phyloP scores from a whole-genome alignment of 2,797 vertebrate species.

The Falco peregrinus region DNA sequence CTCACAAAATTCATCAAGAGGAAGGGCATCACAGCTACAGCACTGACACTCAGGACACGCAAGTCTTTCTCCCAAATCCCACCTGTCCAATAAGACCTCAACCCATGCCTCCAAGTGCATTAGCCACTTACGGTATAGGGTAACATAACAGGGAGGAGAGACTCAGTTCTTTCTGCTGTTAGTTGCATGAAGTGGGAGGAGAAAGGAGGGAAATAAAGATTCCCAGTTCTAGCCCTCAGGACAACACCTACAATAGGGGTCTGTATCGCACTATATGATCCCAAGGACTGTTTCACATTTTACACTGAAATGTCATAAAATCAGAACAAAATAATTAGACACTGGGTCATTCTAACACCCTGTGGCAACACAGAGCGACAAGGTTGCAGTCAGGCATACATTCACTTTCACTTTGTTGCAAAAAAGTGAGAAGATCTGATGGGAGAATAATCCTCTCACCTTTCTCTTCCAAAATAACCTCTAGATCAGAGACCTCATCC shows the following conservation, averaged over 20 bases:
- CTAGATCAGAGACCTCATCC: not conserved
- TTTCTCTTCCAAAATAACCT: not conserved
- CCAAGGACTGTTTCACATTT: not conserved
- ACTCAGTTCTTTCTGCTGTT: not conserved
- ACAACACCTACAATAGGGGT: accelerated
- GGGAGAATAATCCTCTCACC: too few relatives aligned
- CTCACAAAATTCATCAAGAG: not conserved
- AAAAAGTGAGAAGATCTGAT: not conserved
- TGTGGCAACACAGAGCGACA: not conserved
- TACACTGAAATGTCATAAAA: not conserved
- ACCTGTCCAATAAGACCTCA: not conserved
- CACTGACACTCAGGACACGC: not conserved
- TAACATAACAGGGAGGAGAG: not conserved
- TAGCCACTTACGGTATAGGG: not conserved
- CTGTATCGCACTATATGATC: not conserved
- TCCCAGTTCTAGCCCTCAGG: not conserved
- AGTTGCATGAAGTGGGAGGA: not conserved
- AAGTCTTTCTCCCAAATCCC: not conserved
- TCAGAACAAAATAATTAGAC: not conserved
- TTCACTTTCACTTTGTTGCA: not conserved
- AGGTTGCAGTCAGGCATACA: too few relatives aligned
- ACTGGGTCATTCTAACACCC: not conserved
- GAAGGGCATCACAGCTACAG: not conserved
- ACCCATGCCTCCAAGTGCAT: not conserved
- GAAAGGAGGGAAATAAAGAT: not conserved